Percentiles rank a stretch among this genome's conserved stretches.
phyloP scores from a whole-genome alignment of 2,113 vertebrate genomes.

The Channa maculata region DNA sequence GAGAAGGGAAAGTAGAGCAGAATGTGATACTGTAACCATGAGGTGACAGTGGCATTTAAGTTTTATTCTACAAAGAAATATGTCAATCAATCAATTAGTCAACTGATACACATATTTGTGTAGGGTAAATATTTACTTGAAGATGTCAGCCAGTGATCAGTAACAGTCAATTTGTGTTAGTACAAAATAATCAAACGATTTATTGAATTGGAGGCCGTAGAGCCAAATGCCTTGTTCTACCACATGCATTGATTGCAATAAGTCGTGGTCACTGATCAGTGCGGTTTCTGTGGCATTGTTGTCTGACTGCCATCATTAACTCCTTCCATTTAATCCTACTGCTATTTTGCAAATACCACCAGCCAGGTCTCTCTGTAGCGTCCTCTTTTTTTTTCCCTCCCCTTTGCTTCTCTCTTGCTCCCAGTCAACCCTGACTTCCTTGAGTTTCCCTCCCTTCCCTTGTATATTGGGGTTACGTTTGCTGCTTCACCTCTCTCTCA shows the following conservation, averaged over 20 bases:
- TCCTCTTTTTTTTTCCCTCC: neutral
- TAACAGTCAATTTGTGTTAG: no score
- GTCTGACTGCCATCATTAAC: constrained; percentile 42
- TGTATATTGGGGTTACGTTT: constrained; percentile 1
- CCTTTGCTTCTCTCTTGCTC: neutral
- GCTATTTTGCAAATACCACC: constrained; percentile 4
- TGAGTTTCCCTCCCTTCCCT: neutral
- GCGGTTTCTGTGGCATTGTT: constrained; percentile 36
- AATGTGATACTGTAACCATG: neutral
- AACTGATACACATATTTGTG: no score
- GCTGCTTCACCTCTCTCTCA: neutral
- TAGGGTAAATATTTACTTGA: no score
- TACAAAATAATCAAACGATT: neutral
- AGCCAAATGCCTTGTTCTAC: constrained; percentile 15
- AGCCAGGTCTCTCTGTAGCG: neutral
- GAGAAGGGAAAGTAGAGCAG: constrained; percentile 23
- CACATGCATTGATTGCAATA: constrained; percentile 48
- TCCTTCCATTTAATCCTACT: constrained; percentile 4
- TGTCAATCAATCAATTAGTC: neutral
- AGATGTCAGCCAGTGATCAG: no score
- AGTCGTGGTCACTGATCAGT: constrained; percentile 36
- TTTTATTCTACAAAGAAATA: neutral
- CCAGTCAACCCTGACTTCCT: neutral
- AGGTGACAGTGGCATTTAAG: neutral
- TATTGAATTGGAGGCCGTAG: neutral